phyloP scores from a whole-genome alignment of 2,797 vertebrate genomes.

The Anas bahamensis region DNA sequence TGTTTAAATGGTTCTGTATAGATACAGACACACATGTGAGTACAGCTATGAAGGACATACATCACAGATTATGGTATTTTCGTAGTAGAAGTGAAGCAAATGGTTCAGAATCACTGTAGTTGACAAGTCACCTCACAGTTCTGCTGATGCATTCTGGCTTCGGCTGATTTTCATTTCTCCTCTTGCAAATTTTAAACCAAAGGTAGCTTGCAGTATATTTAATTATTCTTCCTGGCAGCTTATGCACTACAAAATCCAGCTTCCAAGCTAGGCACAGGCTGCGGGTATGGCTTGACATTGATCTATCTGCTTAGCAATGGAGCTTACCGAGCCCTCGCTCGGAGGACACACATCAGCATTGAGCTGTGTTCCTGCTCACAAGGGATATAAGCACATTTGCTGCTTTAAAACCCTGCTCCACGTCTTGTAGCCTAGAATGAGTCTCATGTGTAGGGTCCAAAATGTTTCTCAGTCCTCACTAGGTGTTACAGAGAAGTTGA shows the following conservation, averaged over 20 bases:
- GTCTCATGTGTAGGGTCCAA: background rate
- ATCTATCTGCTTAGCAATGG: background rate
- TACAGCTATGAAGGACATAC: conserved; percentile 16
- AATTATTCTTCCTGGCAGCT: conserved; percentile 28
- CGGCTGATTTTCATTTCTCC: background rate
- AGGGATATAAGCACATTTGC: background rate
- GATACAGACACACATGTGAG: background rate
- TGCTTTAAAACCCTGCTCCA: background rate
- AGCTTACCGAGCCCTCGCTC: background rate
- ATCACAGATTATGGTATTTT: background rate
- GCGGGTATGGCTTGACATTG: background rate
- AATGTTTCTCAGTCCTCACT: background rate
- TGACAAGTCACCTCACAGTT: conserved; percentile 14
- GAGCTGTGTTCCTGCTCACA: background rate
- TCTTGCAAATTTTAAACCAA: conserved; percentile 26
- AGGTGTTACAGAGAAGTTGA: fast-evolving
- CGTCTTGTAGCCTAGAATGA: background rate
- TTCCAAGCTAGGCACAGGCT: background rate
- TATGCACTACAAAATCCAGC: background rate
- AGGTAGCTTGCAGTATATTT: conserved; percentile 6
- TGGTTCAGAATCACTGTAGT: background rate
- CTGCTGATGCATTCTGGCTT: background rate
- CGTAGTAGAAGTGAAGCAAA: background rate
- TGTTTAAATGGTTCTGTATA: background rate
- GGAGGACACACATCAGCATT: background rate